Percentiles rank a stretch among this genome's conserved stretches.
phyloP scores from a whole-genome alignment of 2,888 invertebrate species.

The Ophraella communa region DNA sequence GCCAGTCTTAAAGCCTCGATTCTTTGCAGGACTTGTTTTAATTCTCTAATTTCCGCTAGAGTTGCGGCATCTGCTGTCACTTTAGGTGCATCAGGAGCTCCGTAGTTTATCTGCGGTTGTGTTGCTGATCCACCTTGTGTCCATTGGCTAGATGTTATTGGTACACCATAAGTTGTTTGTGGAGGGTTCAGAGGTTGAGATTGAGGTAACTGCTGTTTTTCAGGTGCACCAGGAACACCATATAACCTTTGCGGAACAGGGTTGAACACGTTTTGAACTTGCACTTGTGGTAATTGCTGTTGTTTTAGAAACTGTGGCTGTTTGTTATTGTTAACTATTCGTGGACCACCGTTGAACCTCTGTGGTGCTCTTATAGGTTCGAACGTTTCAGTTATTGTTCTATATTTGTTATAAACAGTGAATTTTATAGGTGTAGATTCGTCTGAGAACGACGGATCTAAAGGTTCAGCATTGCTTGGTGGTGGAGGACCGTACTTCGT shows the following conservation, averaged over 20 bases:
- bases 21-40: conserved; percentile 12
- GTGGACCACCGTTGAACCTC: neutral
- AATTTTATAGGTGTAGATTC: conserved; percentile 3
- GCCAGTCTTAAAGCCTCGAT: conserved; percentile 3
- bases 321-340: neutral
- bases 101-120: conserved; percentile 14
- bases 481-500: conserved; percentile 19
- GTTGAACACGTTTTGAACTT: no score
- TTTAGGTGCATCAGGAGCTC: neutral
- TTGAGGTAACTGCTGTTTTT: neutral
- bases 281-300: neutral
- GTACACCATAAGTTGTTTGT: conserved; percentile 1
- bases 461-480: conserved; percentile 12
- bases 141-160: neutral
- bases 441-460: conserved; percentile 5
- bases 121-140: neutral
- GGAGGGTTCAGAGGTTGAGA: neutral
- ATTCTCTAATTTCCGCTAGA: conserved; percentile 14
- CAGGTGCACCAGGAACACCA: conserved; percentile 14
- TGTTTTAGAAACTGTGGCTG: conserved; percentile 3
- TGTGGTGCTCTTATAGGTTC: neutral
- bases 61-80: conserved; percentile 8
- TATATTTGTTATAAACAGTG: neutral
- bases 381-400: neutral
- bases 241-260: conserved; percentile 25